A percentile compares a stretch with the other conserved stretches of the same genome.
Evolutionary conservation across 2,113 vertebrate species (phyloP).

Genomic region (Vidua chalybeata): DNA sequence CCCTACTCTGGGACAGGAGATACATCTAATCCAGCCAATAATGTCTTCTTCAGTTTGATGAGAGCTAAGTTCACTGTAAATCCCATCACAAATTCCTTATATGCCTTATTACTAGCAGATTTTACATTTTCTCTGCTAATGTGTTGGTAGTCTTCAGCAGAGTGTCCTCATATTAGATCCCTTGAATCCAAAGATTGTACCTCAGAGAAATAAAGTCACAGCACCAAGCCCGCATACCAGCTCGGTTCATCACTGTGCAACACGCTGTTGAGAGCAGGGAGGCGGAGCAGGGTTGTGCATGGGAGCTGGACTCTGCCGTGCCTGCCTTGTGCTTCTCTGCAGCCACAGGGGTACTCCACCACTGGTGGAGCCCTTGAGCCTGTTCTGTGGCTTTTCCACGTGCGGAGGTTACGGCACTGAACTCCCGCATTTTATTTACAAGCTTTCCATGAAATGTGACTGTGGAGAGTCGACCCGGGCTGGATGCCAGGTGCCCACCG

Average conservation of each 20-base stretch:
- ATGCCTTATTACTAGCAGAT: neutral
- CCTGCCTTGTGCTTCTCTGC: neutral
- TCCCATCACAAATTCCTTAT: neutral
- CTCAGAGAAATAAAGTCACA: neutral
- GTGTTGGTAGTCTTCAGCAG: neutral
- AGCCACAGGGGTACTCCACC: neutral
- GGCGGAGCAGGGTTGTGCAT: neutral
- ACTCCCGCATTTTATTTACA: neutral
- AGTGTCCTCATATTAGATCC: rapidly evolving
- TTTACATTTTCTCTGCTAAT: neutral
- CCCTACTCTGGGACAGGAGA: neutral
- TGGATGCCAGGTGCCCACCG: too few relatives aligned
- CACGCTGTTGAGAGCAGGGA: rapidly evolving
- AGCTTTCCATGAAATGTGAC: neutral
- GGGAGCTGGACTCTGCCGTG: neutral
- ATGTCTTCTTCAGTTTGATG: neutral
- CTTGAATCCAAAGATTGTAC: neutral
- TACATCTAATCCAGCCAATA: neutral
- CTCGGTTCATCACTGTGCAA: neutral
- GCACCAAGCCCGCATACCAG: neutral
- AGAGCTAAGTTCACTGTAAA: neutral
- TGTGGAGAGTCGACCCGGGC: rapidly evolving
- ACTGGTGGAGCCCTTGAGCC: rapidly evolving
- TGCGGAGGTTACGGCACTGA: neutral
- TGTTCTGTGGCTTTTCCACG: neutral